Evolutionary conservation across 64 coral and sea anemone species (phyloP), one percentile per base, ranked within the genome.

Genomic region (Cladopsammia gracilis): DNA sequence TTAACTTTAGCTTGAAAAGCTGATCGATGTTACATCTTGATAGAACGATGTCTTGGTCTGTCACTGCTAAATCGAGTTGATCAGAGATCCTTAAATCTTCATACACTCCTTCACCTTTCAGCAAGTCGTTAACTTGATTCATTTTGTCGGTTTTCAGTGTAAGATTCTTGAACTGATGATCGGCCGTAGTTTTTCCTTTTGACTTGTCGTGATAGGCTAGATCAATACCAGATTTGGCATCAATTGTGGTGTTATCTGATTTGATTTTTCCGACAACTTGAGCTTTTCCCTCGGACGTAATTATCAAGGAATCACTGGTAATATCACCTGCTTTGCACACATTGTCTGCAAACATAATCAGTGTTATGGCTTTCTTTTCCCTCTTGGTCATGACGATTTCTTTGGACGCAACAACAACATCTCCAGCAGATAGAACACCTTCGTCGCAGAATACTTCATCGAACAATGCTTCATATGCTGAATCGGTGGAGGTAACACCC

Each of bases 401-500:
- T 58, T 82, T 82, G 26, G 89, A 79, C n/a, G 9, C 67, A 71
- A 82, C 89, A 58, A 42, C 46, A 82, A 91, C 49, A 91, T 82
- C 77, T 70, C 62, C 62, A 91, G 89, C 89, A 71, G 62, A 71
- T 82, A 69, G 12, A 58, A 66, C 46, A 71, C 88, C 88, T 22
- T 78, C 62, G 56, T 90, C 88, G 73, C 58, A 78, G 48, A 78
- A 78, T 62, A 90, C 42, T 73, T 91, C 89, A 56, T 81, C 89
- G 82, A 91, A 91, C n/a, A 57, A 25, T 71, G 89, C 89, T 81
- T 91, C 89, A 82, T 91, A 91, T 4, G 56, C n/a, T 81, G 89
- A 79, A 60, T 91, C 89, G 70, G 89, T 79, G 20, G 71, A 81
- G 20, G 89, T 91, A 24, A 72, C 89, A 70, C 89, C 77, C 53